These are phyloP conservation scores for Microcebus tavaratra DNA, from an alignment of 2,113 vertebrate genomes.

Conservation along the genomic window DNA sequence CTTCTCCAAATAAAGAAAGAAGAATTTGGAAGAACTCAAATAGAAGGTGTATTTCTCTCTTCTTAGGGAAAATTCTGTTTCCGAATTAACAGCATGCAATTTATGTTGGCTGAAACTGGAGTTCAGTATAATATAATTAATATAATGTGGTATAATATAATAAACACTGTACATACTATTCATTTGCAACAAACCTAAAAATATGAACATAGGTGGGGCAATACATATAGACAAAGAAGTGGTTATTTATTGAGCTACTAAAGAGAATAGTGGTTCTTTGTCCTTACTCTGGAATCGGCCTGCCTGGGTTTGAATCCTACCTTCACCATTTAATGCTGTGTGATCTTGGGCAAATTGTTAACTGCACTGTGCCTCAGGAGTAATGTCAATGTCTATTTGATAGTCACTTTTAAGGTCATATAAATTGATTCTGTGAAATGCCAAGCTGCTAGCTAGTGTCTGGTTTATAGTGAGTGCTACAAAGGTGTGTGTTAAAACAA, in stretches of 20 bases:
- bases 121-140: not conserved
- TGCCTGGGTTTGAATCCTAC: not conserved
- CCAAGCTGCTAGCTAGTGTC: not conserved
- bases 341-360: not conserved
- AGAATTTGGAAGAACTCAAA: not conserved
- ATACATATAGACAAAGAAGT: not conserved
- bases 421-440: not conserved
- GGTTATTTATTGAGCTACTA: not conserved
- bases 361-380: not conserved
- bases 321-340: not conserved
- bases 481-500: not conserved
- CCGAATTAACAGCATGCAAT: not conserved
- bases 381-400: not conserved
- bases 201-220: not conserved
- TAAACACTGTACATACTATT: not conserved
- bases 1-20: not conserved
- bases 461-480: not conserved
- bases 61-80: not conserved
- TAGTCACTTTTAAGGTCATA: not conserved
- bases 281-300: not conserved
- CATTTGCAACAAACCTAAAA: constrained; percentile 31
- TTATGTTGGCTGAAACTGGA: not conserved
- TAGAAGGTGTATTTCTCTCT: not conserved
- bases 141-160: too few relatives aligned
- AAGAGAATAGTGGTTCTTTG: not conserved